These are phyloP conservation scores for Atta texana DNA, from an alignment of 1,140 invertebrate species.

Conservation along the genomic window DNA sequence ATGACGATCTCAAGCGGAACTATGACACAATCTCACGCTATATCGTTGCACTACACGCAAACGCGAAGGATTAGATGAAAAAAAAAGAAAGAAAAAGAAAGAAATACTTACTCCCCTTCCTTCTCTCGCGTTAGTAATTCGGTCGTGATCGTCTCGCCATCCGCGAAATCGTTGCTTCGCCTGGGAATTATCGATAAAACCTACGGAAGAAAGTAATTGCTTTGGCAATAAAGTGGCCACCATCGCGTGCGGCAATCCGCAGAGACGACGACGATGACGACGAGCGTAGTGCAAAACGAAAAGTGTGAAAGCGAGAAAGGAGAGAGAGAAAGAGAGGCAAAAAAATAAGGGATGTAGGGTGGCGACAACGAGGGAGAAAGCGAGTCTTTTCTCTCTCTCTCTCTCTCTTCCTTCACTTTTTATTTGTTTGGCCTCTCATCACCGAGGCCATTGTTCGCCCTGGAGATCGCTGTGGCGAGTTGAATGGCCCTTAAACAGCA, in stretches of 20 bases:
- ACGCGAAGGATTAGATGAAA: not conserved
- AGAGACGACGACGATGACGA: conserved; percentile 28
- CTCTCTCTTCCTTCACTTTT: conserved; percentile 7
- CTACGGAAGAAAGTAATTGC: conserved; percentile 51
- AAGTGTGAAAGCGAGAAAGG: not conserved
- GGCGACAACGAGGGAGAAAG: conserved; percentile 4
- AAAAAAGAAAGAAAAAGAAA: not conserved
- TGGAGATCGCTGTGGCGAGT: conserved; percentile 45
- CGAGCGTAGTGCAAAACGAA: conserved; percentile 14
- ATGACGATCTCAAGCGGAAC: not conserved
- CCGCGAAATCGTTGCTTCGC: conserved; percentile 40
- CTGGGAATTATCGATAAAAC: conserved; percentile 55
- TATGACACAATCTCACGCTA: conserved; percentile 21
- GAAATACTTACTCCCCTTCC: not conserved
- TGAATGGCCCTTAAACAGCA: conserved; percentile 60
- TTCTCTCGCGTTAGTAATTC: conserved; percentile 16
- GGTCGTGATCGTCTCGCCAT: conserved; percentile 9
- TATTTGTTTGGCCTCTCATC: conserved; percentile 59
- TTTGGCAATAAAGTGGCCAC: conserved; percentile 46
- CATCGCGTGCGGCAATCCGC: conserved; percentile 51
- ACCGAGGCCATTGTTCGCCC: conserved; percentile 56
- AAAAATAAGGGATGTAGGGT: conserved; percentile 39
- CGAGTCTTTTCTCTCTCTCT: conserved; percentile 13
- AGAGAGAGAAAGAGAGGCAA: not conserved
- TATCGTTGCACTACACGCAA: conserved; percentile 19